Evolutionary conservation across 2,888 invertebrate genomes (phyloP).

Genomic region (Blomia tropicalis): DNA sequence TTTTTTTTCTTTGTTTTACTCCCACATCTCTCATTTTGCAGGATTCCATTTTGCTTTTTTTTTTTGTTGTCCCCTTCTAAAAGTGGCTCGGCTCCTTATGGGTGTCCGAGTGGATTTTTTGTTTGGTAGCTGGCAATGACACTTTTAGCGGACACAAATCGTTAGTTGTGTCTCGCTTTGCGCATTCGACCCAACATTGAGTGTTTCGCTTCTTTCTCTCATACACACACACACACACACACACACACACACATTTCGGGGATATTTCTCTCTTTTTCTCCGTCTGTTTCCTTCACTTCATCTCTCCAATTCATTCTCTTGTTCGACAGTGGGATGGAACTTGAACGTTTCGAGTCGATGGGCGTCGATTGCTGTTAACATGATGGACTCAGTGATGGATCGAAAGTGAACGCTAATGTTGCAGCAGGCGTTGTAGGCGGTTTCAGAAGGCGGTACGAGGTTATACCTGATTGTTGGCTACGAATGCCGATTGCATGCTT

Average conservation of each 20-base stretch:
- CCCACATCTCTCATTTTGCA: too few relatives aligned
- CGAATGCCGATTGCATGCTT: too few relatives aligned
- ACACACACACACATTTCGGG: too few relatives aligned
- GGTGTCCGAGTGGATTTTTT: neutral
- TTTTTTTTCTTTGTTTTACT: too few relatives aligned
- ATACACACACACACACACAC: too few relatives aligned
- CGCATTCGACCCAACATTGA: too few relatives aligned
- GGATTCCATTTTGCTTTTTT: too few relatives aligned
- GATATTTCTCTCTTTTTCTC: too few relatives aligned
- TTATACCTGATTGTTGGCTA: constrained; percentile 13
- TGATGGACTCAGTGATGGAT: constrained; percentile 12
- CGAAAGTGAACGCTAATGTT: constrained; percentile 1
- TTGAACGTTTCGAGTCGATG: constrained; percentile 12
- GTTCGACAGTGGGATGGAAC: constrained; percentile 11
- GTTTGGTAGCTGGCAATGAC: constrained; percentile 9
- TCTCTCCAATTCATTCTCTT: neutral
- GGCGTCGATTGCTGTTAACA: constrained; percentile 11
- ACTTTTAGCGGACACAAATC: neutral
- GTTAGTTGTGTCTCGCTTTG: constrained; percentile 5
- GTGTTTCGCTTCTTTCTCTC: too few relatives aligned
- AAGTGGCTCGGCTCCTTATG: too few relatives aligned
- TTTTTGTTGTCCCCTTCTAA: too few relatives aligned
- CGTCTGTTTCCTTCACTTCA: neutral
- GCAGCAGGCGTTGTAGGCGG: neutral
- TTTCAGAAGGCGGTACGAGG: constrained; percentile 12